Percentiles rank a stretch among this genome's conserved stretches.
Conservation (phyloP, 1,140 invertebrate genomes). For the Drosophila micromelanica region DNA sequence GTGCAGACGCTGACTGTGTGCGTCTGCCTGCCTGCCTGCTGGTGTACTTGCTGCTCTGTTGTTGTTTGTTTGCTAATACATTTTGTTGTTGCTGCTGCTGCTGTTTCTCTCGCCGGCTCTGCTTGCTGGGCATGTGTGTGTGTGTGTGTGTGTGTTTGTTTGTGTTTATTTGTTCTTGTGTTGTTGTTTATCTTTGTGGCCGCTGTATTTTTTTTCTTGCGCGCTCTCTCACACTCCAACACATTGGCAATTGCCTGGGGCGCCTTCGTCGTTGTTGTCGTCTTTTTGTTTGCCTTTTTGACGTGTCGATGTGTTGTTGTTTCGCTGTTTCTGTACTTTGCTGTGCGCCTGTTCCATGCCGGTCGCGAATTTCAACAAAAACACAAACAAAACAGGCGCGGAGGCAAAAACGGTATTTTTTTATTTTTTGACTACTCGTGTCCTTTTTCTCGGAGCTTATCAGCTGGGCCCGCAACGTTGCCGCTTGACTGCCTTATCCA, state of each 20-base stretch:
- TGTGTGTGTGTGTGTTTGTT: constrained; percentile 32
- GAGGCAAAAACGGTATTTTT: constrained; percentile 13
- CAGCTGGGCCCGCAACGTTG: constrained; percentile 29
- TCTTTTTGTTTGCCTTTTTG: constrained; percentile 57
- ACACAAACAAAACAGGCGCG: constrained; percentile 65
- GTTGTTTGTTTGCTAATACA: constrained; percentile 74
- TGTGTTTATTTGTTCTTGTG: constrained; percentile 49
- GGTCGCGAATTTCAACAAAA: constrained; percentile 83
- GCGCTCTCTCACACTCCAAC: constrained; percentile 29
- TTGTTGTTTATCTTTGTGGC: constrained; percentile 76
- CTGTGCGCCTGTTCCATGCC: constrained; percentile 77
- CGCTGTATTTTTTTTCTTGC: constrained; percentile 60
- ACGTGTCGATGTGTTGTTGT: constrained; percentile 28
- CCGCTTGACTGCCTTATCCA: constrained; percentile 57
- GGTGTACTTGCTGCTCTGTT: constrained; percentile 21
- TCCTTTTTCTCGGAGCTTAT: constrained; percentile 38
- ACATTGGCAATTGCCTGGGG: constrained; percentile 28
- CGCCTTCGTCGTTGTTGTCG: constrained; percentile 32
- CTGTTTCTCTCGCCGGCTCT: constrained; percentile 41
- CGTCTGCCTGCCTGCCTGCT: constrained; percentile 24
- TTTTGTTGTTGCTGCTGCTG: constrained; percentile 50
- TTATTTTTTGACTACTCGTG: constrained; percentile 11
- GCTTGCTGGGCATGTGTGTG: not conserved
- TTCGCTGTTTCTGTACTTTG: constrained; percentile 45
- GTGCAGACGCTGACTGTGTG: not conserved